These are phyloP conservation scores for Orthosia cruda DNA, from an alignment of 2,888 invertebrate genomes.

Conservation along the genomic window DNA sequence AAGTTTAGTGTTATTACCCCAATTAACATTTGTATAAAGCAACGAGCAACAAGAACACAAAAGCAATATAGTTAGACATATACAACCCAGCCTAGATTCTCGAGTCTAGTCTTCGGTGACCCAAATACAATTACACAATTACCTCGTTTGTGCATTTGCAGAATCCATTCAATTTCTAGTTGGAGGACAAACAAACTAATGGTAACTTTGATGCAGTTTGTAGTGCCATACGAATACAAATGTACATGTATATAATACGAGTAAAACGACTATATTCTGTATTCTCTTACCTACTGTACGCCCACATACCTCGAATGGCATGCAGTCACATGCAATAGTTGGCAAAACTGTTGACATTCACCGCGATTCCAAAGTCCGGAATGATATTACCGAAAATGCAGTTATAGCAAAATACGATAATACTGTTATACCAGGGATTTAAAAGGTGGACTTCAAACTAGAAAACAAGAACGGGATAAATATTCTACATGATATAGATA, in stretches of 20 bases:
- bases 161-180: constrained; percentile 66
- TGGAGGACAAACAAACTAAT: constrained; percentile 71
- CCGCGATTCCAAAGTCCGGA: constrained; percentile 19
- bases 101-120: constrained; percentile 70
- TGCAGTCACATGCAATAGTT: constrained; percentile 36
- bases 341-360: constrained; percentile 18
- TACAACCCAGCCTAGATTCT: constrained; percentile 64
- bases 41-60: constrained; percentile 43
- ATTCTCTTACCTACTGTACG: background rate
- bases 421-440: background rate
- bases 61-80: constrained; percentile 47
- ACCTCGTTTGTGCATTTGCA: constrained; percentile 68
- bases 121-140: constrained; percentile 79
- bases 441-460: background rate
- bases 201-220: constrained; percentile 68
- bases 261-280: background rate
- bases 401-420: background rate
- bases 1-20: constrained; percentile 10
- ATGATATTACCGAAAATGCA: constrained; percentile 10
- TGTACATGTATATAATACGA: background rate
- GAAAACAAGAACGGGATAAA: background rate
- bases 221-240: background rate
- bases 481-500: background rate
- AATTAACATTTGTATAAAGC: constrained; percentile 46
- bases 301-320: background rate